phyloP scores from a whole-genome alignment of 2,888 invertebrate genomes.

The Scaptomyza flava region DNA sequence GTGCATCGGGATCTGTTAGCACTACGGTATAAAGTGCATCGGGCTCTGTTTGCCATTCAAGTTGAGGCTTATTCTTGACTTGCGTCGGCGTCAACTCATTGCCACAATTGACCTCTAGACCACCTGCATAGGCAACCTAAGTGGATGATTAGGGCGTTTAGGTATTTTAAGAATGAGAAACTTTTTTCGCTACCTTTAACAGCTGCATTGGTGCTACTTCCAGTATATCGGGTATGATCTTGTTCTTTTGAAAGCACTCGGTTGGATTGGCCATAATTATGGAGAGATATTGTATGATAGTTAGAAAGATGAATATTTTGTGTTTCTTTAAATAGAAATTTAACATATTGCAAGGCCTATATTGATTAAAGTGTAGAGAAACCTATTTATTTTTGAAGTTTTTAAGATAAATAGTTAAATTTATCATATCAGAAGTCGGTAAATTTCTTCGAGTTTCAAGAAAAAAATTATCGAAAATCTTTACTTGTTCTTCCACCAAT shows the following conservation, averaged over 20 bases:
- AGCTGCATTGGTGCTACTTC: slow-evolving; percentile 29
- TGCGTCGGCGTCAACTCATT: slow-evolving; percentile 90
- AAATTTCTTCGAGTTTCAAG: too few species aligned
- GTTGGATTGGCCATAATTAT: slow-evolving; percentile 23
- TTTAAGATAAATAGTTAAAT: not conserved
- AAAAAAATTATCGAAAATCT: too few species aligned
- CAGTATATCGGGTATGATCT: slow-evolving; percentile 55
- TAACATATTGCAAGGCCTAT: not conserved
- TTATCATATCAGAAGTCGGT: too few species aligned
- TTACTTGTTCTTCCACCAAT: too few species aligned
- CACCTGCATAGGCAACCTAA: slow-evolving; percentile 74
- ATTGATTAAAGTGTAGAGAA: not conserved
- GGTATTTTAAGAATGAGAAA: not conserved
- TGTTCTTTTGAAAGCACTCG: slow-evolving; percentile 40
- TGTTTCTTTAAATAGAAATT: not conserved
- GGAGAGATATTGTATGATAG: not conserved
- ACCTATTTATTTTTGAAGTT: too few species aligned
- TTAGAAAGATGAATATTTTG: not conserved
- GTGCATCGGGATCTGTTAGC: slow-evolving; percentile 94
- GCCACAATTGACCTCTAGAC: slow-evolving; percentile 86
- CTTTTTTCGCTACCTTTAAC: slow-evolving; percentile 51
- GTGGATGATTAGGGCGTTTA: not conserved
- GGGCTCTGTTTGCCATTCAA: slow-evolving; percentile 79
- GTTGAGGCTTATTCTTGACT: slow-evolving; percentile 78
- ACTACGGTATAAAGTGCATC: slow-evolving; percentile 80